A percentile compares a stretch with the other conserved stretches of the same genome.
Evolutionary conservation across 2,113 vertebrate genomes (phyloP).

Genomic region (Hipposideros armiger): DNA sequence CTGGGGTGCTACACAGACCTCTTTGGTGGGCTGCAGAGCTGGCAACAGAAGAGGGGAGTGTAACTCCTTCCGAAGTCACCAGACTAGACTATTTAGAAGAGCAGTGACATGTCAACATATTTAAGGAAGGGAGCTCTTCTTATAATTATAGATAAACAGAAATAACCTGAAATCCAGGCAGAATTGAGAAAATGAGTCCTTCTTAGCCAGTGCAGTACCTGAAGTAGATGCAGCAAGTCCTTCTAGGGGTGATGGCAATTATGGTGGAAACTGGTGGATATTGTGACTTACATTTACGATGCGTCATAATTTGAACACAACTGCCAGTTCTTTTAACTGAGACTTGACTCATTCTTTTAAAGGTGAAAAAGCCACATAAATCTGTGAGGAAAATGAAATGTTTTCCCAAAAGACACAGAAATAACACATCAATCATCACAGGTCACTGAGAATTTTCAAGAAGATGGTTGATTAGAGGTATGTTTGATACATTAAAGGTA

Average conservation of each 20-base stretch:
- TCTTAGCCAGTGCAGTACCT: background rate
- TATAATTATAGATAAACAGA: background rate
- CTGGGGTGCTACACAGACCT: background rate
- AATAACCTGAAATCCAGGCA: background rate
- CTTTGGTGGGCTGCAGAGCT: background rate
- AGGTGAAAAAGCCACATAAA: background rate
- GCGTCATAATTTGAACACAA: background rate
- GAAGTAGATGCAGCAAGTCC: rapidly evolving
- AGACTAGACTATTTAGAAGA: background rate
- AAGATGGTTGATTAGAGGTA: background rate
- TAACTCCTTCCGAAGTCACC: no score
- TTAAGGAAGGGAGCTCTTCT: background rate
- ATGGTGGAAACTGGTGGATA: background rate
- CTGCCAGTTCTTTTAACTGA: background rate
- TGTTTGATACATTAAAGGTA: background rate
- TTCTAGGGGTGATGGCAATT: no score
- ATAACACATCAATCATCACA: background rate
- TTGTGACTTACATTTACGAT: background rate
- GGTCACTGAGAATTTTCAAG: background rate
- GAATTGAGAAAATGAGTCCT: background rate
- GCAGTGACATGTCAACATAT: background rate
- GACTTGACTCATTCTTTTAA: background rate
- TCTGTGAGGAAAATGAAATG: background rate
- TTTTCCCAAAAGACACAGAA: background rate
- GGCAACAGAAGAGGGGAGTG: no score